These are phyloP conservation scores for Philotrypesis tridentata DNA, from an alignment of 1,140 invertebrate genomes.

Conservation along the genomic window DNA sequence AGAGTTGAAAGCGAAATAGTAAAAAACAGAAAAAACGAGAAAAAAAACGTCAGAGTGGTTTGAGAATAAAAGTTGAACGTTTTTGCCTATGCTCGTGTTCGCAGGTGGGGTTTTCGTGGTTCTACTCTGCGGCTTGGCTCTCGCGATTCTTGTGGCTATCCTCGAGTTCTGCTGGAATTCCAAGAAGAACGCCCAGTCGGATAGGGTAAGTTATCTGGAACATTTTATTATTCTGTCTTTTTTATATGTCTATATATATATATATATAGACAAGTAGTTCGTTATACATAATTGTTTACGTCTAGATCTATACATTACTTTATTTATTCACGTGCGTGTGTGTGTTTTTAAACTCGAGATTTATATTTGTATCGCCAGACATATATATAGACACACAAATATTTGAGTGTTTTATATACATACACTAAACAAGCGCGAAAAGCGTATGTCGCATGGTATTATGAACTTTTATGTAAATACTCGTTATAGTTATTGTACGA, in stretches of 20 bases:
- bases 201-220: constrained; percentile 77
- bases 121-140: constrained; percentile 90
- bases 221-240: neutral
- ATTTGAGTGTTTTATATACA: no score
- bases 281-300: no score
- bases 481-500: neutral
- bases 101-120: constrained; percentile 98
- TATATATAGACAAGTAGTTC: constrained; percentile 19
- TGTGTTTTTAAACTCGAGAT: no score
- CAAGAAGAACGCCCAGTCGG: constrained; percentile 90
- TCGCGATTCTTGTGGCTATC: constrained; percentile 93
- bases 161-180: constrained; percentile 98
- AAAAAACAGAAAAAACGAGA: neutral
- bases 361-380: no score
- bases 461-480: neutral
- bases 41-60: neutral
- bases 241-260: constrained; percentile 10
- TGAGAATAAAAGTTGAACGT: constrained; percentile 15
- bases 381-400: no score
- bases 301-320: neutral
- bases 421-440: neutral
- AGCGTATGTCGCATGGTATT: constrained; percentile 22
- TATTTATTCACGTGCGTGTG: neutral
- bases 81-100: constrained; percentile 50
- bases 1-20: neutral